These are phyloP conservation scores for Drosophila fulvimacula DNA, from an alignment of 2,888 invertebrate genomes.

Conservation along the genomic window DNA sequence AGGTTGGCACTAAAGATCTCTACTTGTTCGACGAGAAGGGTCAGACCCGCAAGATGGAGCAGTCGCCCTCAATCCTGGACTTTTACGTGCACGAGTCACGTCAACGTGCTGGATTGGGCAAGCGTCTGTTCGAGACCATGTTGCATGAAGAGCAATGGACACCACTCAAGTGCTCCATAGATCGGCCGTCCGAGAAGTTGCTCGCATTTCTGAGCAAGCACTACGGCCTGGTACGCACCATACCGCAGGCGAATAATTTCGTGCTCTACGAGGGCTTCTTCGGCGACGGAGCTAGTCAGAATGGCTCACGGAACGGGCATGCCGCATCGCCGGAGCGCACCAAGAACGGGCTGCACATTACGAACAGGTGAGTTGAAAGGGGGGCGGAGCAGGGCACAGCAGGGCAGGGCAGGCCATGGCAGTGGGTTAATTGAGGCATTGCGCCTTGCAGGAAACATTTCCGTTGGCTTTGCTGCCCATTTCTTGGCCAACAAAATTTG, in stretches of 20 bases:
- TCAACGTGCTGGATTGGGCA: constrained; percentile 95
- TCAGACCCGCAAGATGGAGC: constrained; percentile 90
- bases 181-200: constrained; percentile 96
- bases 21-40: constrained; percentile 92
- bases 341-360: constrained; percentile 79
- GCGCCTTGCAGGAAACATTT: constrained; percentile 74
- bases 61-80: constrained; percentile 95
- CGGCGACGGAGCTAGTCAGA: constrained; percentile 58
- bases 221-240: constrained; percentile 88
- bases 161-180: constrained; percentile 93
- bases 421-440: constrained; percentile 64
- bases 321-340: constrained; percentile 59
- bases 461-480: constrained; percentile 76
- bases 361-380: constrained; percentile 81
- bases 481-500: constrained; percentile 64
- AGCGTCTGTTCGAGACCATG: constrained; percentile 94
- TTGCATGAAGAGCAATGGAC: constrained; percentile 89
- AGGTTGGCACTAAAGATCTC: constrained; percentile 95
- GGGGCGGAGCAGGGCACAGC: constrained; percentile 9
- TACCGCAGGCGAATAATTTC: constrained; percentile 95
- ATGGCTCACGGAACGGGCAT: constrained; percentile 50
- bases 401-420: constrained; percentile 19
- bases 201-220: constrained; percentile 93
- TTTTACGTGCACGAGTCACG: constrained; percentile 94
- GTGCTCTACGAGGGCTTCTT: constrained; percentile 94